phyloP scores from a whole-genome alignment of 1,140 invertebrate species.

The Carposina sasakii region DNA sequence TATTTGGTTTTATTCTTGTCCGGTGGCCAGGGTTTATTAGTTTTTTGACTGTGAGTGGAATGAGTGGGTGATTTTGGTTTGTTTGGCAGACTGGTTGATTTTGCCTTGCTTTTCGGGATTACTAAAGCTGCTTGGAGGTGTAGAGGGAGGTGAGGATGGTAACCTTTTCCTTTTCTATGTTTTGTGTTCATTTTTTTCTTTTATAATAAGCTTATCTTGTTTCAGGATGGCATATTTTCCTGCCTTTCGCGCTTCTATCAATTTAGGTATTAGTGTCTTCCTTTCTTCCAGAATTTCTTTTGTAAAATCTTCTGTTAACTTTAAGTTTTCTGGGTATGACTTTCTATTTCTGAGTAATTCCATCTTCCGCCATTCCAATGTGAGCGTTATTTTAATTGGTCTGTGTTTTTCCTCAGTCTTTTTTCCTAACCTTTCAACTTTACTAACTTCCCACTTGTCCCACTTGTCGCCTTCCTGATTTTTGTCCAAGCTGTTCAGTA shows the following conservation, averaged over 20 bases:
- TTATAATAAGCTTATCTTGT: conserved; percentile 13
- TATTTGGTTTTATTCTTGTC: no score
- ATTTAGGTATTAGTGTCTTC: conserved; percentile 10
- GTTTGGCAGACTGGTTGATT: no score
- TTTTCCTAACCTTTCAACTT: conserved; percentile 5
- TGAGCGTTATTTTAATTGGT: conserved; percentile 8
- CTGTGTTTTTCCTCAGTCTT: conserved; percentile 6
- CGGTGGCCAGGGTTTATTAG: no score
- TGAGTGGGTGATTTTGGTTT: no score
- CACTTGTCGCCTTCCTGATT: not conserved
- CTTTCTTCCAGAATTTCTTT: conserved; percentile 18
- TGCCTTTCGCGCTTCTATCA: conserved; percentile 13
- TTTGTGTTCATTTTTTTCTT: not conserved
- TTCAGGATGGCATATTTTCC: conserved; percentile 15
- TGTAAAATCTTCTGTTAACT: conserved; percentile 16
- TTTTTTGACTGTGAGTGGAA: no score
- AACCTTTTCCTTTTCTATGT: conserved; percentile 8
- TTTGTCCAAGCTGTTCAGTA: not conserved
- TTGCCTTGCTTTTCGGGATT: no score
- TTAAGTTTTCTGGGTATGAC: conserved; percentile 4
- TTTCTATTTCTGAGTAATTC: conserved; percentile 13
- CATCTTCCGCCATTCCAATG: conserved; percentile 8
- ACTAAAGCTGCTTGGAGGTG: conserved; percentile 2
- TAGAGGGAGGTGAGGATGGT: conserved; percentile 4
- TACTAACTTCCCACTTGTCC: conserved; percentile 13